Evolutionary conservation across 2,888 invertebrate species (phyloP), one percentile per base, ranked within the genome.

Genomic region (Oeneis ivallda): DNA sequence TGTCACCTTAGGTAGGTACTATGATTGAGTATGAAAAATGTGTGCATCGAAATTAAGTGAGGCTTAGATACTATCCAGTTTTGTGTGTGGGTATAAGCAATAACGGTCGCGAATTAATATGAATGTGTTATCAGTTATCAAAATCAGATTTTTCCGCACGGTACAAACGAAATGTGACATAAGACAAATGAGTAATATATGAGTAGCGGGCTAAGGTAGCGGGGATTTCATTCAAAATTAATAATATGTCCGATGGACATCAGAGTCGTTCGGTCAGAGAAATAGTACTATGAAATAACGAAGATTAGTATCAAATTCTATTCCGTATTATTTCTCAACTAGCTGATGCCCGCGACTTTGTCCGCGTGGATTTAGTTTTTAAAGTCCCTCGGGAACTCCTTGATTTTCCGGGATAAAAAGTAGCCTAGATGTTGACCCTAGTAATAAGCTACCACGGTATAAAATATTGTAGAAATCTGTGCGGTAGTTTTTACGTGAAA

Each of bases 1-100:
- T 54, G 26, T 60, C 47, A 65, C 26, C 5, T 26, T 26, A n/a
- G n/a, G n/a, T n/a, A n/a, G n/a, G n/a, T n/a, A 39, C 56, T 41
- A 13, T 11, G 39, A 41, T 56, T 4, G 39, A 41, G 56, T 19
- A 13, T 17, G 17, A 13, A 56, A 56, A 39, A 39, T 41, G 17
- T 11, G 56, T 41, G 41, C 41, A 56, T 41, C 56, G 56, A 41
- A 56, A 37, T 37, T 8, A 7, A 37, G 37, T 37, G 9, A 37
- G 9, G 6, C 37, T 37, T 37, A 37, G 37, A 37, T 9, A 37
- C 37, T 37, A 37, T 9, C 37, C 7, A 34, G 37, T 19, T 50
- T 19, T 11, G 49, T 26, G 26, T 50, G 26, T 50, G 19, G 37
- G 9, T 9, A 37, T 37, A 32, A n/a, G 5, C 34, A 34, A 32